Evolutionary conservation across 64 coral and sea anemone species (phyloP).

Genomic region (Orbicella faveolata): DNA sequence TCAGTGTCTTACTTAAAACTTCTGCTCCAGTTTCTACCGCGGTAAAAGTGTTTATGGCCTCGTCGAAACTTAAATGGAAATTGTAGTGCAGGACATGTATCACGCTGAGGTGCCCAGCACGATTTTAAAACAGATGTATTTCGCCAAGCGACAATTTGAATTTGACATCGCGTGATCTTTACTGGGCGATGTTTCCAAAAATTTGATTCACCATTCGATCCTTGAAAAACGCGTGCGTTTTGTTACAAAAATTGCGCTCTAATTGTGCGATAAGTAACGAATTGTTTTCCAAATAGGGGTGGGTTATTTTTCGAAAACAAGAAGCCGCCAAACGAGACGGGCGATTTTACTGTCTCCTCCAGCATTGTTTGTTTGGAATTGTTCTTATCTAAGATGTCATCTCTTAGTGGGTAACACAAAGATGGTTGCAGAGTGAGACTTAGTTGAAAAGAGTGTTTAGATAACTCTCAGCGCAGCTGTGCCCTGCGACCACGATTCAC

Average conservation of each 20-base stretch:
- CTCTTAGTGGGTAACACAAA: constrained; percentile 20
- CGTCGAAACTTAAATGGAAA: neutral
- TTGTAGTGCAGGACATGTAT: neutral
- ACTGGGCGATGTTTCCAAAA: neutral
- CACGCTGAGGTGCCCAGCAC: neutral
- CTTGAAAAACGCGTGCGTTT: neutral
- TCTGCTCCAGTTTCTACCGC: neutral
- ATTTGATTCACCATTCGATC: neutral
- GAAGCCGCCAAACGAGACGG: neutral
- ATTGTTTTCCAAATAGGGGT: constrained; percentile 11
- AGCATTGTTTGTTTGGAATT: constrained; percentile 17
- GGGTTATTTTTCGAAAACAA: constrained; percentile 6
- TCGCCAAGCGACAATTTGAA: neutral
- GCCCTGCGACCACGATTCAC: neutral
- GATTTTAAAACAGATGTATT: neutral
- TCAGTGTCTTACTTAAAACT: neutral
- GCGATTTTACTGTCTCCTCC: neutral
- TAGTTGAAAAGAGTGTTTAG: constrained; percentile 43
- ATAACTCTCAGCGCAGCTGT: constrained; percentile 44
- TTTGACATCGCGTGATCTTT: neutral
- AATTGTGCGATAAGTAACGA: constrained; percentile 46
- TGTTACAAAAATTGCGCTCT: neutral
- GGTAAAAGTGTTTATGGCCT: neutral
- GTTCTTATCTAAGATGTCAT: constrained; percentile 27
- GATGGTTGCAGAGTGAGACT: neutral